phyloP scores from a whole-genome alignment of 37 sponge, comb jelly and placozoan genomes.

The Bolinopsis microptera region DNA sequence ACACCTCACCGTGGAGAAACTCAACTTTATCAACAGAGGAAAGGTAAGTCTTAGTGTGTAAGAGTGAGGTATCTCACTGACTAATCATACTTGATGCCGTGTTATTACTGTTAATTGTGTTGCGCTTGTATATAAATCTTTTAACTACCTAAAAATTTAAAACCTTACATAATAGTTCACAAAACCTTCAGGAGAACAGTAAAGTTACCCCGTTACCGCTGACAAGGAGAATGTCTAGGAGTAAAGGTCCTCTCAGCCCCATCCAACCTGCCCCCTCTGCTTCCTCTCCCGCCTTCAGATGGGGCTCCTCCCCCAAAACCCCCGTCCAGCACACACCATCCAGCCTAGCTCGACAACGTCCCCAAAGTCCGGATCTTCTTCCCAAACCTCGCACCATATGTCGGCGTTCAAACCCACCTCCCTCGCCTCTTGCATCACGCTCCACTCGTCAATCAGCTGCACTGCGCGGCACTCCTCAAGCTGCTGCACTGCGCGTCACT shows the following conservation, averaged over 20 bases:
- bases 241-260: slow-evolving; percentile 16
- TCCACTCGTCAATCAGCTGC: neutral
- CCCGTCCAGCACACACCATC: neutral
- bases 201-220: neutral
- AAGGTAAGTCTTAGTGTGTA: neutral
- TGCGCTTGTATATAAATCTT: no score
- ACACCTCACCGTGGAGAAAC: neutral
- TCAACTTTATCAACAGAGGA: neutral
- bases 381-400: neutral
- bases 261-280: slow-evolving; percentile 40
- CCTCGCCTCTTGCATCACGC: neutral
- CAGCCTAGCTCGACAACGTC: neutral
- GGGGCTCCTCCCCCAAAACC: neutral
- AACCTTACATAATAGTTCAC: no score
- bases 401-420: neutral
- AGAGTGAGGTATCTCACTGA: no score
- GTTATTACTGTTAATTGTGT: no score
- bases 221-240: slow-evolving; percentile 1
- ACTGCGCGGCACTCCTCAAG: neutral
- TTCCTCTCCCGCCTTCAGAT: slow-evolving; percentile 7
- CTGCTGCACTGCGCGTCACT: neutral
- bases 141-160: no score
- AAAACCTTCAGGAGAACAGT: neutral
- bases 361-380: neutral
- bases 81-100: no score